Evolutionary conservation across 2,113 vertebrate species (phyloP), one percentile per base, ranked within the genome.

Genomic region (Varanus komodoensis): DNA sequence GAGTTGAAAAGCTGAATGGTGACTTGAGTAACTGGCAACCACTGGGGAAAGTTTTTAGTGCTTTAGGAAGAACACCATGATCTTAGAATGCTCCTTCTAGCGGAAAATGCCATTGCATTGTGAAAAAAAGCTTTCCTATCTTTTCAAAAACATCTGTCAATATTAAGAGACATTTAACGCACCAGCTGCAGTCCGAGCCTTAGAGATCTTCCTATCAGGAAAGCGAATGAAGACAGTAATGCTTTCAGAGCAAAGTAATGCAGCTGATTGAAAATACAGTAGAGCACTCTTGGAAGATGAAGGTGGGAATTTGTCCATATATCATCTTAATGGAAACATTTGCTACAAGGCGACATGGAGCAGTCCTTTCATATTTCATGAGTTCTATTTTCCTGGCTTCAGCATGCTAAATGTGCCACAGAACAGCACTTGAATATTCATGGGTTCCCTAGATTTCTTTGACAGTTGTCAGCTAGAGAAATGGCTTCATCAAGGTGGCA

Each of bases 301-400:
- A 97, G 95, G 94, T 96, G 93, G 95, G 96, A 95, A 94, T 96
- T 97, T 97, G 93, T 77, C 89, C 91, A 95, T 97, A 94, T 11
- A 96, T 97, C 96, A 97, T 94, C 93, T 96, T 97, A 98, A 98
- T 96, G 95, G 95, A 94, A 97, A 93, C 95, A 94, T 97, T 97
- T 97, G 95, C 97, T 95, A 89, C 87, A 92, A 92, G 95, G 91
- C 87, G 89, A 96, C 97, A 89, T 94, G 92, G 94, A 94, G 88
- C 92, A 90, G 90, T 97, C 95, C 93, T 97, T 97, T 97, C 96
- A 97, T 97, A 97, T 98, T 97, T 98, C 96, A 98, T 96, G 94
- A 97, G 95, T 97, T 97, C 97, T 97, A 95, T 97, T 98, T 97
- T 95, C 94, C 96, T 93, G 92, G 91, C 94, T 97, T 97, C 96